Evolutionary conservation across 1,140 invertebrate genomes (phyloP), one percentile per base, ranked within the genome.

Genomic region (Caerostris darwini): DNA sequence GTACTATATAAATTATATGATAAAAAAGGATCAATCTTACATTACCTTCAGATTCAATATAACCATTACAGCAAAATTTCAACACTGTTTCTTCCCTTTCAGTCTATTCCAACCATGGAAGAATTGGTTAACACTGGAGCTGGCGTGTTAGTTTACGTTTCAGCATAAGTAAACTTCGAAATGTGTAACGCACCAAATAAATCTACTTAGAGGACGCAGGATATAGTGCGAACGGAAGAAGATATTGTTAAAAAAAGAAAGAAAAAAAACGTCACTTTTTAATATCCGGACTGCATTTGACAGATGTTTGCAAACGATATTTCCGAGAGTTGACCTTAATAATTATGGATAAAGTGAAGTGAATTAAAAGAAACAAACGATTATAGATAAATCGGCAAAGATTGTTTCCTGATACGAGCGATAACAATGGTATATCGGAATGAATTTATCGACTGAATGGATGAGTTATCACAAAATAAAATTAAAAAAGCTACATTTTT

Each of bases 281-380:
- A 57, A 58, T 85, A 57, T 85, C 82, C 82, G 82, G 54, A 57
- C 82, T 50, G 7, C 82, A 57, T 85, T 85, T 34, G 17, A 56
- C 82, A 85, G 82, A 85, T 85, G 82, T 85, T 85, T 85, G 10
- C 17, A 54, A 58, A 57, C 54, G 82, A 85, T 85, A 85, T 85
- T 85, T 57, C 17, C 71, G 71, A 77, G 71, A 50, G 71, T 77
- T 34, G 71, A 77, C 71, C 10, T 77, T 8, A 53, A 12, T 34
- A 34, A 77, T 19, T 3, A 53, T 77, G 53, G 53, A 77, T 50
- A 77, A 77, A 77, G 34, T 5, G 12, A 53, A 77, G 53, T 12
- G 19, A 34, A 12, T 12, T 50, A 50, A 34, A 77, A 12, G 12
- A 19, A n/a, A n/a, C 34, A 50, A 34, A 34, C 34, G 34, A 34